phyloP scores from a whole-genome alignment of 2,113 vertebrate genomes.

The Rhinolophus ferrumequinum region DNA sequence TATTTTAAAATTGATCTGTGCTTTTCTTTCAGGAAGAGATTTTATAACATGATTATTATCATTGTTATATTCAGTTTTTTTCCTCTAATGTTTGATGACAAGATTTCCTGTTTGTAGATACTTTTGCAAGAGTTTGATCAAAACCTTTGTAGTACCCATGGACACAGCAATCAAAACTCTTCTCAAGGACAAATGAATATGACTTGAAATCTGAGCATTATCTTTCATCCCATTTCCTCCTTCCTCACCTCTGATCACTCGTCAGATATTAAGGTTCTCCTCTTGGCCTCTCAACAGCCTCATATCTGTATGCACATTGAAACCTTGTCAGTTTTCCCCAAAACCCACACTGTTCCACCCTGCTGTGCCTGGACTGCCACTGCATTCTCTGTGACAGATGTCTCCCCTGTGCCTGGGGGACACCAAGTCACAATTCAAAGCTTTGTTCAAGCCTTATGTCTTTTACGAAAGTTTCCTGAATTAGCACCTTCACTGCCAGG shows the following conservation, averaged over 20 bases:
- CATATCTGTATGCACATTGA: background rate
- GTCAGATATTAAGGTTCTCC: background rate
- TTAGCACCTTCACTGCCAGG: background rate
- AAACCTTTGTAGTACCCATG: background rate
- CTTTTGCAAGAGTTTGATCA: background rate
- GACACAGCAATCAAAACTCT: background rate
- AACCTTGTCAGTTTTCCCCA: background rate
- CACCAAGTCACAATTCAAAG: background rate
- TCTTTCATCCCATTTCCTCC: background rate
- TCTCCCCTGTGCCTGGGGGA: background rate
- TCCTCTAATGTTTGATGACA: background rate
- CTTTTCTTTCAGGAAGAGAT: background rate
- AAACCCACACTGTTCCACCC: background rate
- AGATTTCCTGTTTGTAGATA: background rate
- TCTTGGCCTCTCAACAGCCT: background rate
- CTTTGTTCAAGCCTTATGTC: background rate
- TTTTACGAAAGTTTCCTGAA: background rate
- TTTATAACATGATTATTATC: background rate
- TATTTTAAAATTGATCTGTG: background rate
- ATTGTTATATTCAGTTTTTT: background rate
- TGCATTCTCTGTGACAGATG: background rate
- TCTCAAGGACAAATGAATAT: background rate
- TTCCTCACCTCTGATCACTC: background rate
- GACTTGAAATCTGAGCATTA: background rate
- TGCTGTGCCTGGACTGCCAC: background rate